Percentiles rank a stretch among this genome's conserved stretches.
Evolutionary conservation across 2,797 vertebrate genomes (phyloP).

Genomic region (Phalanger gymnotis): DNA sequence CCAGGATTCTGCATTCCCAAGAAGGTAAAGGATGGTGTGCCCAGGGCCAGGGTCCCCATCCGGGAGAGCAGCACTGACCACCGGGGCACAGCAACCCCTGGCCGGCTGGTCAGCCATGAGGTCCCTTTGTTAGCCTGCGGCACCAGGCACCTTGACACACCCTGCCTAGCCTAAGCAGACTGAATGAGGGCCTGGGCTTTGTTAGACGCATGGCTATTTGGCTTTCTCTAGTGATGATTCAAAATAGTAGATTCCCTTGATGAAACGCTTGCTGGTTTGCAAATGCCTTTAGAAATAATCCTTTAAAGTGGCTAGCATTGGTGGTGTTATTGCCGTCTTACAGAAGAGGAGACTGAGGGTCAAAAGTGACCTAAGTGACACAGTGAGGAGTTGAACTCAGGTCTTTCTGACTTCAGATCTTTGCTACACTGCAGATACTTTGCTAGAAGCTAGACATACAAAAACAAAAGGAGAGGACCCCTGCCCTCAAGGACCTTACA

Average conservation of each 20-base stretch:
- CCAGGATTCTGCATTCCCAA: conserved; percentile 98
- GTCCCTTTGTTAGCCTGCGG: neutral
- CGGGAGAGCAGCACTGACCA: no score
- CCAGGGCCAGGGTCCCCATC: no score
- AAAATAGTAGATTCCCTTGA: neutral
- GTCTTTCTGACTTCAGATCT: neutral
- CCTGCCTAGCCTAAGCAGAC: neutral
- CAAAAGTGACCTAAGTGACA: neutral
- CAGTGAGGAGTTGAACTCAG: neutral
- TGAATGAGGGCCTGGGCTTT: neutral
- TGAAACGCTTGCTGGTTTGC: neutral
- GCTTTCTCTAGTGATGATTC: neutral
- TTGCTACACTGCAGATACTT: neutral
- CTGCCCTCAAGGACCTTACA: neutral
- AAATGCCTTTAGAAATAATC: neutral
- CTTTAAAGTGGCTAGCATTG: neutral
- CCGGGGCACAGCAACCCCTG: no score
- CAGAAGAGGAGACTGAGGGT: neutral
- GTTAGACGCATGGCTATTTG: neutral
- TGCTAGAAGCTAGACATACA: no score
- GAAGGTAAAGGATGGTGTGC: conserved; percentile 87
- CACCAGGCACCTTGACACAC: neutral
- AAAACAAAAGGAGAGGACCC: neutral
- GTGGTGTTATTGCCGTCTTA: neutral
- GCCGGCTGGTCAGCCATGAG: neutral